Evolutionary conservation across 2,797 vertebrate genomes (phyloP).

Genomic region (Echiichthys vipera): DNA sequence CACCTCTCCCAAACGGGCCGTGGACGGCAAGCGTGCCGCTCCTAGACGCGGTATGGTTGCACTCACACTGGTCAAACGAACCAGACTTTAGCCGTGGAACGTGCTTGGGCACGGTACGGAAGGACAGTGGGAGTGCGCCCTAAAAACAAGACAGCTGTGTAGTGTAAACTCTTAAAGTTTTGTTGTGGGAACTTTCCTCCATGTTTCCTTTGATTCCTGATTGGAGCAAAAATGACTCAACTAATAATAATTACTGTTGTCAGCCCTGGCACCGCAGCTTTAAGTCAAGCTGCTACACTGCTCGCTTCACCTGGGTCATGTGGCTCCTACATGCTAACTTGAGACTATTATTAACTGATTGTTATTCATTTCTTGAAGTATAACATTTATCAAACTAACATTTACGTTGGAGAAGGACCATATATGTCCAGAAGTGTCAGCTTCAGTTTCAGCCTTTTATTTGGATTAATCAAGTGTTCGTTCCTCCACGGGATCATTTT

Average conservation of each 20-base stretch:
- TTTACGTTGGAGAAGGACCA: conserved; percentile 74
- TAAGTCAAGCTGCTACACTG: not conserved
- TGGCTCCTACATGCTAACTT: conserved; percentile 44
- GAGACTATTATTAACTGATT: conserved; percentile 55
- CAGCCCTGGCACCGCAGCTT: not conserved
- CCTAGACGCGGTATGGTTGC: too few relatives aligned
- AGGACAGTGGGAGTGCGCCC: too few relatives aligned
- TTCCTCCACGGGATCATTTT: conserved; percentile 78
- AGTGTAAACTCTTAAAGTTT: too few relatives aligned
- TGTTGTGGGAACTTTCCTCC: too few relatives aligned
- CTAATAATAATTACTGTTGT: not conserved
- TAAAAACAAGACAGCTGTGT: too few relatives aligned
- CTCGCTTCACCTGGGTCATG: conserved; percentile 29
- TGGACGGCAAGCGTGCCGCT: too few relatives aligned
- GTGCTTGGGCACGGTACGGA: too few relatives aligned
- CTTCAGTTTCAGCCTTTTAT: conserved; percentile 71
- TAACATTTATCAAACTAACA: conserved; percentile 73
- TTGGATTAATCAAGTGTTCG: conserved; percentile 82
- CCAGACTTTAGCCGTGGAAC: too few relatives aligned
- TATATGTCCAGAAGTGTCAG: conserved; percentile 62
- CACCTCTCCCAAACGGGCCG: too few relatives aligned
- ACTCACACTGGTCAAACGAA: too few relatives aligned
- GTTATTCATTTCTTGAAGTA: conserved; percentile 61
- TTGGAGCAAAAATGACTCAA: not conserved
- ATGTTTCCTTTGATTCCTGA: not conserved